Conservation (phyloP, 2,113 vertebrate genomes). For the Rhabdornis inornatus region DNA sequence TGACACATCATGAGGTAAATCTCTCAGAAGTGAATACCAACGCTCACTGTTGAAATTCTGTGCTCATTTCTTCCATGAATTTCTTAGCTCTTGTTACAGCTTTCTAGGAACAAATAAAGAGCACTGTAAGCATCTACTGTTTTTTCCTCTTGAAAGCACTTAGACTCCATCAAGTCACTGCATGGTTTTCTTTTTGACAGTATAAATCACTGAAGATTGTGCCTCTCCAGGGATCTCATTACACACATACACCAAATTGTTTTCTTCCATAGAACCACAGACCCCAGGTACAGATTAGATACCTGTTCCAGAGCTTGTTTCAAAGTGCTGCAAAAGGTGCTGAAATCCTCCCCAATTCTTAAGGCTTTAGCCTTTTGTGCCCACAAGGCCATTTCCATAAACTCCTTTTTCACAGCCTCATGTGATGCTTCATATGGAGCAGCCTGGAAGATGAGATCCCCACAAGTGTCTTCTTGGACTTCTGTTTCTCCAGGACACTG, state of each 20-base stretch:
- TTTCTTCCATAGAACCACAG: background rate
- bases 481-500: background rate
- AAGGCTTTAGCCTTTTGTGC: background rate
- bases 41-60: background rate
- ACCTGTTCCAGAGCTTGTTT: background rate
- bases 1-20: background rate
- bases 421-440: accelerated
- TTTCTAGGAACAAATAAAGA: conserved; percentile 8
- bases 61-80: background rate
- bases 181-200: background rate
- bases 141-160: background rate
- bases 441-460: background rate
- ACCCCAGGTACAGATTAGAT: background rate
- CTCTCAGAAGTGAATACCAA: background rate
- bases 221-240: background rate
- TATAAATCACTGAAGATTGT: background rate
- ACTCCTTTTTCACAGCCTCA: background rate
- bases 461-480: background rate
- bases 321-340: background rate
- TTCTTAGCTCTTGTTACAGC: background rate
- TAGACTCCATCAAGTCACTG: background rate
- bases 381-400: background rate
- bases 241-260: background rate
- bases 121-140: background rate
- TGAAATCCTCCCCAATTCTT: background rate